A percentile compares a stretch with the other conserved stretches of the same genome.
Evolutionary conservation across 2,797 vertebrate genomes (phyloP).

Genomic region (Anableps anableps): DNA sequence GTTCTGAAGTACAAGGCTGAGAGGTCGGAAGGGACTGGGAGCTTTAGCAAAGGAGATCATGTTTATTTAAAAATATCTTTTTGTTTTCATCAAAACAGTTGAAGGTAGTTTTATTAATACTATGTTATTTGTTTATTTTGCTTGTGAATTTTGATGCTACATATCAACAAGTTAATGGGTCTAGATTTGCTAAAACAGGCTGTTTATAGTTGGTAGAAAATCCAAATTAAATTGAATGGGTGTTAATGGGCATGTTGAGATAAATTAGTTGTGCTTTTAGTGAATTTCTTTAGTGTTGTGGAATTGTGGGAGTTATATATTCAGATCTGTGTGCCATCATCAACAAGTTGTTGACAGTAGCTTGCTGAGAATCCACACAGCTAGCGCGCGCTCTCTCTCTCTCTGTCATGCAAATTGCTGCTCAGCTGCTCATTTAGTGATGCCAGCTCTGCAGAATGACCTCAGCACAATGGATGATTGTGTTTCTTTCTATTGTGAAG

Average conservation of each 20-base stretch:
- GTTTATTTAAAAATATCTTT: background rate
- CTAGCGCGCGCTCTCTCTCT: background rate
- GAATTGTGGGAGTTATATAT: conserved; percentile 33
- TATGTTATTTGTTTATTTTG: background rate
- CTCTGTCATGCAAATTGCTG: conserved; percentile 36
- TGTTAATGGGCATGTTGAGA: background rate
- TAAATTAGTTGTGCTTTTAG: background rate
- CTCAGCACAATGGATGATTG: conserved; percentile 62
- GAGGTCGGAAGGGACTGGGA: background rate
- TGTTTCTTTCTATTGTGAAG: conserved; percentile 34
- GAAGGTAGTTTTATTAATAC: background rate
- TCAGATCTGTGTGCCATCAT: conserved; percentile 20
- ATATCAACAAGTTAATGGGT: background rate
- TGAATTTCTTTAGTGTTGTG: conserved; percentile 4
- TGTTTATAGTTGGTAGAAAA: background rate
- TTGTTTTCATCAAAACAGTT: background rate
- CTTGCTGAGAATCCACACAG: conserved; percentile 40
- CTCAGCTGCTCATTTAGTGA: conserved; percentile 47
- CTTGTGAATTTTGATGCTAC: background rate
- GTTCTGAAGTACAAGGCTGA: background rate
- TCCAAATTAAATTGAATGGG: background rate
- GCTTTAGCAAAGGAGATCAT: background rate
- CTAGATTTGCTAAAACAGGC: background rate
- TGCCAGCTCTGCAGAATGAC: conserved; percentile 63
- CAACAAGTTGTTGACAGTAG: conserved; percentile 31